Percentiles rank a stretch among this genome's conserved stretches.
These are phyloP conservation scores for Cybosia mesomella DNA, from an alignment of 2,888 invertebrate genomes.

Conservation along the genomic window DNA sequence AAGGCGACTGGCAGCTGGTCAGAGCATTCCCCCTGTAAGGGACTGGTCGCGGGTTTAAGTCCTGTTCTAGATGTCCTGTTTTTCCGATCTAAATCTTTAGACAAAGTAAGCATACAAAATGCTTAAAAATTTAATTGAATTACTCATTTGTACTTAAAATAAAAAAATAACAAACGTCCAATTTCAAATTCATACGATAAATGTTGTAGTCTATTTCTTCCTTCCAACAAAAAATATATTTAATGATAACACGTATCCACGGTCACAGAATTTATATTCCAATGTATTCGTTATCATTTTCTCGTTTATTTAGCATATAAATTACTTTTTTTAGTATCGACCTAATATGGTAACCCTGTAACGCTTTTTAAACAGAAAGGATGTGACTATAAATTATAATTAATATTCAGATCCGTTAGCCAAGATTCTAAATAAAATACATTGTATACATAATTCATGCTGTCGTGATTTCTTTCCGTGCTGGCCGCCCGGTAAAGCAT, in stretches of 20 bases:
- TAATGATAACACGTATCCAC: not conserved
- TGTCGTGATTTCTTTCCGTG: conserved; percentile 63
- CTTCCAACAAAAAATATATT: not conserved
- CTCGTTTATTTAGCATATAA: conserved; percentile 26
- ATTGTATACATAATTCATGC: conserved; percentile 57
- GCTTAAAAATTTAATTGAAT: too few species aligned
- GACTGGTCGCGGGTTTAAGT: too few species aligned
- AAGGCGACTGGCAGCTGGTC: too few species aligned
- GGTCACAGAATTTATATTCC: not conserved
- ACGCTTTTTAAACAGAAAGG: conserved; percentile 33
- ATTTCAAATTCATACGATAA: not conserved
- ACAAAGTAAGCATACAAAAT: too few species aligned
- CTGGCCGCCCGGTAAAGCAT: conserved; percentile 79
- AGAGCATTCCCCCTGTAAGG: too few species aligned
- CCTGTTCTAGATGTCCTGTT: too few species aligned
- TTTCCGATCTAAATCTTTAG: too few species aligned
- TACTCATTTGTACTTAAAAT: not conserved
- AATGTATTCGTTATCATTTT: conserved; percentile 24
- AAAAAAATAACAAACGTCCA: conserved; percentile 3
- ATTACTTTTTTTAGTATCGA: conserved; percentile 64
- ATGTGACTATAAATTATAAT: conserved; percentile 38
- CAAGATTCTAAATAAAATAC: conserved; percentile 40
- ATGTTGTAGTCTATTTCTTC: not conserved
- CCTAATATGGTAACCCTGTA: conserved; percentile 53
- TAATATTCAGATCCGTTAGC: conserved; percentile 40